These are phyloP conservation scores for Manis javanica DNA, from an alignment of 2,797 vertebrate genomes.

Conservation along the genomic window DNA sequence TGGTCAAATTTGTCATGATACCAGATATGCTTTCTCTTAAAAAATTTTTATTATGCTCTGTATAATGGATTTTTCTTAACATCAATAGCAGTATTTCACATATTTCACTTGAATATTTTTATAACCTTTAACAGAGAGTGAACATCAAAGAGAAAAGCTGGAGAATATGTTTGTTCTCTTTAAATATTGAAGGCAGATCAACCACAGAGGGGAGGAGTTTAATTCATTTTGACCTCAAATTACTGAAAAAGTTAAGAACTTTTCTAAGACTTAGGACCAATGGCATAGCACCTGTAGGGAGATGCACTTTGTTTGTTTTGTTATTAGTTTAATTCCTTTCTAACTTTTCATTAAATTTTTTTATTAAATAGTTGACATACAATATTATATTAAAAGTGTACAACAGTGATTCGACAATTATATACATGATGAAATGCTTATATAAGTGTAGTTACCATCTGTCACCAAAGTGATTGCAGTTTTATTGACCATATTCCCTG, in stretches of 20 bases:
- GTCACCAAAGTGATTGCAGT: no score
- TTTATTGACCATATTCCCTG: no score
- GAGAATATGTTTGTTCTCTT: background rate
- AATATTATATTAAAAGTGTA: no score
- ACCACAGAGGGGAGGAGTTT: background rate
- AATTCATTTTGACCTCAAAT: slow-evolving; percentile 11
- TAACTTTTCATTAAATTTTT: no score
- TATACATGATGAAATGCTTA: no score
- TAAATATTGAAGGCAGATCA: background rate
- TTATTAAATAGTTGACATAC: no score
- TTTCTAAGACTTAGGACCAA: background rate
- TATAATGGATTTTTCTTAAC: background rate
- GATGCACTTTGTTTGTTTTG: background rate
- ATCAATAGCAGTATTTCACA: slow-evolving; percentile 16
- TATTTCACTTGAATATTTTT: slow-evolving; percentile 51
- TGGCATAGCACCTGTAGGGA: background rate
- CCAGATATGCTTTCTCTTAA: slow-evolving; percentile 12
- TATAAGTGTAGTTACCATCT: no score
- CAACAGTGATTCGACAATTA: no score
- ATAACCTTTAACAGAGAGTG: slow-evolving; percentile 16
- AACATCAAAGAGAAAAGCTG: slow-evolving; percentile 43
- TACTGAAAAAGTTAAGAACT: slow-evolving; percentile 2
- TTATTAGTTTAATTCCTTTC: no score
- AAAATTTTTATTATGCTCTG: background rate
- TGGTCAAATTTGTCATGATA: slow-evolving; percentile 40